phyloP scores from a whole-genome alignment of 2,888 invertebrate genomes.

The Ichneumon xanthorius region DNA sequence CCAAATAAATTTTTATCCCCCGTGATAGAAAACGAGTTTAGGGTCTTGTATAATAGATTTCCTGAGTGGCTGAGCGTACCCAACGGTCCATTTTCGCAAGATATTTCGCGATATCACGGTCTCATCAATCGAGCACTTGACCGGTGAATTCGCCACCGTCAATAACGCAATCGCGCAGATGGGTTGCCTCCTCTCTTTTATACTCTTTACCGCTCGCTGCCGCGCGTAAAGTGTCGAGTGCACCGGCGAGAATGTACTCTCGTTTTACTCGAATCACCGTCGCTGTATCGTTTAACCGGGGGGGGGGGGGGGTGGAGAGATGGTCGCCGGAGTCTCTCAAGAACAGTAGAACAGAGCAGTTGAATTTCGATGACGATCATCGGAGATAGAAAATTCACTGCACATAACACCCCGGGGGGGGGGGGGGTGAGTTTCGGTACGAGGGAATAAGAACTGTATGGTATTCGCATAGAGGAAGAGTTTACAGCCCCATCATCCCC shows the following conservation, averaged over 20 bases:
- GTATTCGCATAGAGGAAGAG: constrained; percentile 66
- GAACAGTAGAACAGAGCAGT: constrained; percentile 22
- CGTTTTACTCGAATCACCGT: constrained; percentile 39
- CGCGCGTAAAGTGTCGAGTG: constrained; percentile 19
- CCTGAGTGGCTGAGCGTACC: not conserved
- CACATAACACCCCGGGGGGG: constrained; percentile 15
- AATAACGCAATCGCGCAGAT: constrained; percentile 33
- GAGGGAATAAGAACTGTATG: constrained; percentile 57
- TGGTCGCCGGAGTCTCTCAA: not conserved
- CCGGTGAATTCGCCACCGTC: constrained; percentile 2
- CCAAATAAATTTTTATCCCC: not conserved
- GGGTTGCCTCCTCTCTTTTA: constrained; percentile 28
- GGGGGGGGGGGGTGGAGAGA: constrained; percentile 1
- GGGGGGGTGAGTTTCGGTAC: constrained; percentile 39
- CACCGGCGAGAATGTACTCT: constrained; percentile 31
- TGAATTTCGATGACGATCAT: constrained; percentile 50
- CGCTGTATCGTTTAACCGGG: constrained; percentile 16
- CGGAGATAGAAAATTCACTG: constrained; percentile 45
- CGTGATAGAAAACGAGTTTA: not conserved
- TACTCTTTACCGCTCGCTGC: constrained; percentile 3
- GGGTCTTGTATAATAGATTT: not conserved
- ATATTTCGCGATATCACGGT: constrained; percentile 1
- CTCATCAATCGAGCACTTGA: constrained; percentile 22
- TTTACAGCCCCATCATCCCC: constrained; percentile 79
- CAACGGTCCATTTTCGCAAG: not conserved